Base-by-base conservation (phyloP, 2,888 invertebrate genomes). In the Timandra comae region DNA sequence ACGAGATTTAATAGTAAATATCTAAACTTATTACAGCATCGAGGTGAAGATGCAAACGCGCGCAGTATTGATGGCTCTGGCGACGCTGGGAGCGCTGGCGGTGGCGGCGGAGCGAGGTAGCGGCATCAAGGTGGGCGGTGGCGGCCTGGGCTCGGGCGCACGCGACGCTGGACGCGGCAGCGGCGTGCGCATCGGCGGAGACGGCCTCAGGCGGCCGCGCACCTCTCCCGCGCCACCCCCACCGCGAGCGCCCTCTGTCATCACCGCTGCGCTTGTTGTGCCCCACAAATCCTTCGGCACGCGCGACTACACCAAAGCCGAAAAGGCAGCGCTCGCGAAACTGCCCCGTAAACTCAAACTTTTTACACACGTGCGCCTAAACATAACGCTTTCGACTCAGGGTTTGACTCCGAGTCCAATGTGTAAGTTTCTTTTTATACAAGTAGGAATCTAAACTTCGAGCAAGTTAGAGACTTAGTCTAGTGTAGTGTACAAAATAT, bases 221-320 rank as follows among this genome's bases (percentile, higher is more conserved):
- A 79, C 82, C 10, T 82, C 84, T 1, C 78, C 84, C 39, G 79
- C 79, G 31, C 81, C 84, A 31, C 75, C 79, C 9, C 72, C 76
- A 23, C 84, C 84, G 3, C 79, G 82, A 29, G 68, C 70, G 21
- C 85, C 84, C 35, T 80, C 89, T 27, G 84, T 90, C 61, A 80
- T 85, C 62, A 80, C 81, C 67, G 90, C 93, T 49, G 93, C 93
- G 26, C 88, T 93, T 66, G 90, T 93, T 47, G 90, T 93, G 52
- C 93, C 94, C 6, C 90, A 92, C 64, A 93, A 92, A 63, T 89
- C 90, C 46, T 94, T 93, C 68, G 91, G 91, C 46, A 88, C 88
- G 38, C 87, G 93, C 36, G 92, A 91, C 63, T 93, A 92, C 71
- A 89, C 88, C 35, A 91, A 90, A 62, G 91, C 92, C 35, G 90